A percentile compares a stretch with the other conserved stretches of the same genome.
These are phyloP conservation scores for Drosophila sordidapex DNA, from an alignment of 2,888 invertebrate species.

Conservation along the genomic window DNA sequence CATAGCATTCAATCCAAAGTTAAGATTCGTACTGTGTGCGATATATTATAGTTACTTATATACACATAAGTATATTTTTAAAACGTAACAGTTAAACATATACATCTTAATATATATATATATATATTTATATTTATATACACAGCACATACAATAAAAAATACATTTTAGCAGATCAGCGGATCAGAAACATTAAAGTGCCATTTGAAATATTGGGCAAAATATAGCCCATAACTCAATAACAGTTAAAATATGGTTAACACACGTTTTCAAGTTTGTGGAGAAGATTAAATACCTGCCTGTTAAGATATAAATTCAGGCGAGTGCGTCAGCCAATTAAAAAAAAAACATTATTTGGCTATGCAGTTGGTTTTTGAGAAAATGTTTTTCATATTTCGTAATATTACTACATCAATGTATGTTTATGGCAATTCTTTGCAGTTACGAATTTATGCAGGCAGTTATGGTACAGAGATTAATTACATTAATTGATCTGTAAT, in stretches of 20 bases:
- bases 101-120: conserved; percentile 21
- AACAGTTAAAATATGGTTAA: conserved; percentile 37
- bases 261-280: conserved; percentile 26
- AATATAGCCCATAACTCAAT: conserved; percentile 14
- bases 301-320: conserved; percentile 16
- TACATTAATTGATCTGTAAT: conserved; percentile 23
- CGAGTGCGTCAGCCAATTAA: conserved; percentile 32
- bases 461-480: conserved; percentile 21
- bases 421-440: conserved; percentile 48
- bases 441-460: conserved; percentile 65
- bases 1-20: conserved; percentile 47
- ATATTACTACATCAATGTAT: conserved; percentile 8
- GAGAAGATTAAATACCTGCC: conserved; percentile 18
- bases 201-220: conserved; percentile 27
- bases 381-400: conserved; percentile 14
- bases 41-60: conserved; percentile 62
- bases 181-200: conserved; percentile 26
- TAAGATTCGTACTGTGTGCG: conserved; percentile 46
- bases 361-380: conserved; percentile 26
- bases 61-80: conserved; percentile 32
- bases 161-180: conserved; percentile 35
- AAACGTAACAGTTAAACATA: conserved; percentile 36
- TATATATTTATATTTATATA: conserved; percentile 29
- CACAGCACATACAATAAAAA: conserved; percentile 14
- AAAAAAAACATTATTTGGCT: conserved; percentile 18